A percentile compares a stretch with the other conserved stretches of the same genome.
These are phyloP conservation scores for Pemphredon lugubris DNA, from an alignment of 2,888 invertebrate species.

Conservation along the genomic window DNA sequence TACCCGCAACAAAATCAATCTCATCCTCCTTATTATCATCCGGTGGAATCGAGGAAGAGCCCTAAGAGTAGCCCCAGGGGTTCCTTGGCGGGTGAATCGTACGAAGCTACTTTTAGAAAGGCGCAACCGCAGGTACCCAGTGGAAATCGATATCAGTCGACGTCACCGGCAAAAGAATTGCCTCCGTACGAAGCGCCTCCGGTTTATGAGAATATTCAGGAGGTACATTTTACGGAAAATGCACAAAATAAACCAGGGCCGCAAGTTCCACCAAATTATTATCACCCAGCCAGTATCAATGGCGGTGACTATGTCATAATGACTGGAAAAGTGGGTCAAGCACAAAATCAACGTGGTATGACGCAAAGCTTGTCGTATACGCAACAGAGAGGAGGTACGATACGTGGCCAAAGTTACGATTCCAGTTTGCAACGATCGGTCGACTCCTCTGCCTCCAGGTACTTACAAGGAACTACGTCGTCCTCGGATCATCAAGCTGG, in stretches of 20 bases:
- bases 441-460: slow-evolving; percentile 60
- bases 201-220: slow-evolving; percentile 85
- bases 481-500: slow-evolving; percentile 73
- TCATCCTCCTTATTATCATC: slow-evolving; percentile 86
- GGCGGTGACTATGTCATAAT: slow-evolving; percentile 91
- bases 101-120: slow-evolving; percentile 85
- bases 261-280: slow-evolving; percentile 79
- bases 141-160: slow-evolving; percentile 83
- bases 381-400: slow-evolving; percentile 59
- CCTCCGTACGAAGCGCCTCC: slow-evolving; percentile 83
- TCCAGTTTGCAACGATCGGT: slow-evolving; percentile 66
- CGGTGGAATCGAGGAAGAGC: slow-evolving; percentile 81
- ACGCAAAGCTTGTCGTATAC: slow-evolving; percentile 63
- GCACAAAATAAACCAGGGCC: slow-evolving; percentile 80
- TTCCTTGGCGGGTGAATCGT: slow-evolving; percentile 77
- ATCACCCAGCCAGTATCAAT: slow-evolving; percentile 86
- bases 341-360: slow-evolving; percentile 68
- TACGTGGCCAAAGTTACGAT: slow-evolving; percentile 76
- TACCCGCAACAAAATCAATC: slow-evolving; percentile 83
- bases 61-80: slow-evolving; percentile 78
- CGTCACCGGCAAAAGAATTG: slow-evolving; percentile 83
- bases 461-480: slow-evolving; percentile 68
- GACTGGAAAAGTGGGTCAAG: slow-evolving; percentile 85
- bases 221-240: slow-evolving; percentile 79
- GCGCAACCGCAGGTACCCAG: slow-evolving; percentile 92